Percentiles rank a stretch among this genome's conserved stretches.
These are phyloP conservation scores for Drosophila demipolita DNA, from an alignment of 2,888 invertebrate genomes.

Conservation along the genomic window DNA sequence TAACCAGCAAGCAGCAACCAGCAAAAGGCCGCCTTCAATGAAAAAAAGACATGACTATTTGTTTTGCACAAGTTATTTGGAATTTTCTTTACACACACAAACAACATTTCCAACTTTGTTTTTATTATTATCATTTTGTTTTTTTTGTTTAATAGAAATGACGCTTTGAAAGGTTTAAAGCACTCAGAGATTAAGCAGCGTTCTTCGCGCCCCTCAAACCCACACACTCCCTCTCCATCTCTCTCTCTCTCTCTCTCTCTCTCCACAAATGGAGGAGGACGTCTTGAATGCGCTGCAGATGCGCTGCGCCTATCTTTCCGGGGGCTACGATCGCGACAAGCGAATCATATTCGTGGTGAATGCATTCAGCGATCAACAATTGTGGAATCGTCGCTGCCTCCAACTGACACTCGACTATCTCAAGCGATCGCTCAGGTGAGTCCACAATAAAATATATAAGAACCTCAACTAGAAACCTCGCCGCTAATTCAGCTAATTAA, in stretches of 20 bases:
- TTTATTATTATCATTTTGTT: neutral
- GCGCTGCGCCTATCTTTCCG: conserved; percentile 88
- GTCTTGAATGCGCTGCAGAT: conserved; percentile 87
- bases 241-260: neutral
- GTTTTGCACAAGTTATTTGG: conserved; percentile 20
- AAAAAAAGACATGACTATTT: conserved; percentile 30
- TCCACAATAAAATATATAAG: conserved; percentile 5
- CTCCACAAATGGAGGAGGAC: conserved; percentile 86
- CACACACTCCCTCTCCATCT: neutral
- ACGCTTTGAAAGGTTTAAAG: conserved; percentile 33
- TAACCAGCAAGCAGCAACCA: conserved; percentile 31
- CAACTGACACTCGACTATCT: conserved; percentile 84
- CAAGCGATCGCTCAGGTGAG: conserved; percentile 84
- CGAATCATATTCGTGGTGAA: conserved; percentile 88
- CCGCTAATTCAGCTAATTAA: conserved; percentile 56
- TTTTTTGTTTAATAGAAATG: conserved; percentile 48
- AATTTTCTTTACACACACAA: conserved; percentile 20
- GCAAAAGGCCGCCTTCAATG: conserved; percentile 28
- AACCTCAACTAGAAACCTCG: neutral
- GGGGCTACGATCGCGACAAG: conserved; percentile 88
- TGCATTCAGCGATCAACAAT: conserved; percentile 87
- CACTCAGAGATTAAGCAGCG: conserved; percentile 35
- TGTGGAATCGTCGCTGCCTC: conserved; percentile 84
- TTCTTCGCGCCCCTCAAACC: conserved; percentile 16
- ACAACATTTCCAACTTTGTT: conserved; percentile 19